Percentiles rank a stretch among this genome's conserved stretches.
phyloP scores from a whole-genome alignment of 2,888 invertebrate genomes.

The Notocelia uddmanniana region DNA sequence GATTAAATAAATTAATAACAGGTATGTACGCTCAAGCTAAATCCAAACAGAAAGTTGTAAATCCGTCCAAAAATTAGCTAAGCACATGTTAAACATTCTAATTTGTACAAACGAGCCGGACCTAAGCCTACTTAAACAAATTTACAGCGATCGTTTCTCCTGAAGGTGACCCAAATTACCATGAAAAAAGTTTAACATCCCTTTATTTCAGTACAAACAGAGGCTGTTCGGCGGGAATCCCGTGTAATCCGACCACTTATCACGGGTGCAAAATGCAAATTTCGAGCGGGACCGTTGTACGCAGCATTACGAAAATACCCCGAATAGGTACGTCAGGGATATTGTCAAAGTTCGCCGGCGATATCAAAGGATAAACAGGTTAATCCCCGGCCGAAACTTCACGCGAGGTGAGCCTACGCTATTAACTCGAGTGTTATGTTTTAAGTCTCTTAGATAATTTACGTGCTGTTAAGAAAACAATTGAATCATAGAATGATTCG shows the following conservation, averaged over 20 bases:
- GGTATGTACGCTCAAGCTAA: conserved; percentile 1
- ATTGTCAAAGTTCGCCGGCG: conserved; percentile 80
- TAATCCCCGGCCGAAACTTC: conserved; percentile 62
- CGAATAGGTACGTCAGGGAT: conserved; percentile 72
- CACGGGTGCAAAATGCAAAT: conserved; percentile 86
- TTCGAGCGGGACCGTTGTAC: conserved; percentile 70
- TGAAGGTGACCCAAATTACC: conserved; percentile 85
- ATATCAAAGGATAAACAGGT: conserved; percentile 72
- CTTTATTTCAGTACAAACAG: conserved; percentile 85
- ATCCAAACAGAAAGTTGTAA: conserved; percentile 44
- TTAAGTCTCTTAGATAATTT: conserved; percentile 4
- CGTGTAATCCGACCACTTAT: conserved; percentile 84
- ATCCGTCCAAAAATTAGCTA: conserved; percentile 54
- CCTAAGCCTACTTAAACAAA: conserved; percentile 83
- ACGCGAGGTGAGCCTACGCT: conserved; percentile 38
- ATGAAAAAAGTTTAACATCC: conserved; percentile 85
- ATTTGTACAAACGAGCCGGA: conserved; percentile 74
- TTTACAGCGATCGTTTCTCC: conserved; percentile 80
- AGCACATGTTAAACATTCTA: conserved; percentile 61
- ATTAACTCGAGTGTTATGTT: conserved; percentile 37
- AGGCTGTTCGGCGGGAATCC: conserved; percentile 82
- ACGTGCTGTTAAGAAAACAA: background rate
- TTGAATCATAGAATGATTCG: conserved; percentile 2
- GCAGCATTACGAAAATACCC: conserved; percentile 79
- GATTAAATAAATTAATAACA: conserved; percentile 1